These are phyloP conservation scores for Fopius arisanus DNA, from an alignment of 1,140 invertebrate species.

Conservation along the genomic window DNA sequence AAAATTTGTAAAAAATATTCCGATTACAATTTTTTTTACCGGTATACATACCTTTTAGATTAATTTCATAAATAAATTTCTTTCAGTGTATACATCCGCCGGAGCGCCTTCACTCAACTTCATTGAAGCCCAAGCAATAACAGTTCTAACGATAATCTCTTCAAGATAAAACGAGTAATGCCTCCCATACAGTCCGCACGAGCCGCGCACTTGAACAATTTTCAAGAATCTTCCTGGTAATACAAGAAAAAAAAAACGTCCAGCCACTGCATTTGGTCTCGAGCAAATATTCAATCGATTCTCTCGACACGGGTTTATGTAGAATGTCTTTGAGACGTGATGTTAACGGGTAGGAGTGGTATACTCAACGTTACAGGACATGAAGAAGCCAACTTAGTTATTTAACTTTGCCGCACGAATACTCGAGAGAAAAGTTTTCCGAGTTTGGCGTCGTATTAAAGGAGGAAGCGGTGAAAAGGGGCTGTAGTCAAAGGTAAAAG, in stretches of 20 bases:
- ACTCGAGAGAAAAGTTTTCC: conserved; percentile 2
- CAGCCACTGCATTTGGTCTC: background rate
- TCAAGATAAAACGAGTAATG: no score
- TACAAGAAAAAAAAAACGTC: background rate
- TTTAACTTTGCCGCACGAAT: conserved; percentile 32
- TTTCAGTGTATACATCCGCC: no score
- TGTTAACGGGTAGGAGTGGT: conserved; percentile 20
- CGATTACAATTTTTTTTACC: no score
- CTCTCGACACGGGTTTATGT: background rate
- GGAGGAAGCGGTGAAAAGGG: background rate
- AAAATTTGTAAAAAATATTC: no score
- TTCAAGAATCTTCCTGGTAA: background rate
- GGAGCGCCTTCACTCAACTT: no score
- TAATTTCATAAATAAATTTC: no score
- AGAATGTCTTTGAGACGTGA: conserved; percentile 10
- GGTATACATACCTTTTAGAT: no score
- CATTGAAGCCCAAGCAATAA: no score
- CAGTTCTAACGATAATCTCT: no score
- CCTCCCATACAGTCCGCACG: background rate
- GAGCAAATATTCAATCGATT: conserved; percentile 3
- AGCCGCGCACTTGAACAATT: background rate
- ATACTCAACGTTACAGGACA: conserved; percentile 1
- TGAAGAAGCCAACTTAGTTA: conserved; percentile 32
- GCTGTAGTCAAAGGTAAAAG: background rate
- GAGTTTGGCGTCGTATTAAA: conserved; percentile 3